Conservation (phyloP, 2,113 vertebrate species). For the Micronisus gabar region DNA sequence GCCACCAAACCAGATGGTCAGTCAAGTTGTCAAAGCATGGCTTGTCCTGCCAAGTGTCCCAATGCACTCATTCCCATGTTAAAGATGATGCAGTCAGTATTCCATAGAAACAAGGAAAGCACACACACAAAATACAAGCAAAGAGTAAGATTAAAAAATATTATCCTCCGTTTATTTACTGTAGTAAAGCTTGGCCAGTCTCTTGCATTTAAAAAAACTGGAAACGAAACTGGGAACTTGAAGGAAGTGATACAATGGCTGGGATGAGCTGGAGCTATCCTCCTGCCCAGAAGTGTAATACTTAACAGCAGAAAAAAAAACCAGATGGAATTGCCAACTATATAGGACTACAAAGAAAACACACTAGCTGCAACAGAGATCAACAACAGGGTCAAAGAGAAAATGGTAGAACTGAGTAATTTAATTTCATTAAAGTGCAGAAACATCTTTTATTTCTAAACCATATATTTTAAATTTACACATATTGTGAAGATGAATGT, state of each 20-base stretch:
- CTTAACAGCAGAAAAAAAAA: background rate
- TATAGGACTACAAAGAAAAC: background rate
- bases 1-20: background rate
- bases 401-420: background rate
- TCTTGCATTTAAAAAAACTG: background rate
- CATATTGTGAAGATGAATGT: background rate
- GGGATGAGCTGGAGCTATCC: background rate
- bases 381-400: background rate
- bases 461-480: background rate
- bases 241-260: background rate
- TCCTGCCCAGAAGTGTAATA: background rate
- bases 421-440: background rate
- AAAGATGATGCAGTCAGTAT: background rate
- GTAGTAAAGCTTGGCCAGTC: background rate
- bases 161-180: background rate
- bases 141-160: background rate
- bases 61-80: accelerated
- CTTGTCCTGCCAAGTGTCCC: background rate
- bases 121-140: background rate
- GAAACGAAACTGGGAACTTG: background rate
- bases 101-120: accelerated
- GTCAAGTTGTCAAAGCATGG: background rate
- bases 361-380: background rate
- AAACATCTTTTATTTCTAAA: background rate
- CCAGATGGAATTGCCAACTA: background rate